Conservation (phyloP, 2,888 invertebrate species). For the Spicauda simplicius region DNA sequence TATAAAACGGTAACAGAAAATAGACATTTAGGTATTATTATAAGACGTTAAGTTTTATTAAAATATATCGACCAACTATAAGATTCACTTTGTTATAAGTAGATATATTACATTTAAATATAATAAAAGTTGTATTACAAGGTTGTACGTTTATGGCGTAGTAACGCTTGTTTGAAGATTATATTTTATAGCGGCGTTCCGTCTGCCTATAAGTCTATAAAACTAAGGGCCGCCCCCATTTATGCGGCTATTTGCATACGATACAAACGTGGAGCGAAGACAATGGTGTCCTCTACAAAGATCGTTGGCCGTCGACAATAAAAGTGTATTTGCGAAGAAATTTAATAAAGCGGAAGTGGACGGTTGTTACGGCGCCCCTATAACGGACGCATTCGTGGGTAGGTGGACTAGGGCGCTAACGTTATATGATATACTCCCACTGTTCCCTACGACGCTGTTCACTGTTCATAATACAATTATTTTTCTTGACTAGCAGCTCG, state of each 20-base stretch:
- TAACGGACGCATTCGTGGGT: constrained; percentile 46
- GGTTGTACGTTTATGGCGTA: not conserved
- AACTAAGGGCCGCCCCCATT: constrained; percentile 68
- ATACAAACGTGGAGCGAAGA: constrained; percentile 72
- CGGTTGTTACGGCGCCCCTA: constrained; percentile 69
- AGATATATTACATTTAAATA: not conserved
- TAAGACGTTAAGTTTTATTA: too few species aligned
- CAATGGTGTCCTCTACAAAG: constrained; percentile 72
- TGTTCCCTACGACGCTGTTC: too few species aligned
- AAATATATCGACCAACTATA: too few species aligned
- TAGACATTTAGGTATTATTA: too few species aligned
- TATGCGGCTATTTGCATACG: constrained; percentile 79
- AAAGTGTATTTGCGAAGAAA: constrained; percentile 84
- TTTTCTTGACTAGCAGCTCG: too few species aligned
- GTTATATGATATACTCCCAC: too few species aligned
- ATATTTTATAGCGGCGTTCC: constrained; percentile 3
- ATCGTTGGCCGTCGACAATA: constrained; percentile 76
- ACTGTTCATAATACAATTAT: too few species aligned
- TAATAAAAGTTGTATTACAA: too few species aligned
- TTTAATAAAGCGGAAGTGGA: constrained; percentile 84
- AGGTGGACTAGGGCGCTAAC: too few species aligned
- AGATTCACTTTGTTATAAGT: too few species aligned
- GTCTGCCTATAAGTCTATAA: constrained; percentile 59
- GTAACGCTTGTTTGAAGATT: constrained; percentile 1
- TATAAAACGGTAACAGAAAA: too few species aligned